Percentiles rank a stretch among this genome's conserved stretches.
phyloP scores from a whole-genome alignment of 2,113 vertebrate genomes.

The Eclectus roratus region DNA sequence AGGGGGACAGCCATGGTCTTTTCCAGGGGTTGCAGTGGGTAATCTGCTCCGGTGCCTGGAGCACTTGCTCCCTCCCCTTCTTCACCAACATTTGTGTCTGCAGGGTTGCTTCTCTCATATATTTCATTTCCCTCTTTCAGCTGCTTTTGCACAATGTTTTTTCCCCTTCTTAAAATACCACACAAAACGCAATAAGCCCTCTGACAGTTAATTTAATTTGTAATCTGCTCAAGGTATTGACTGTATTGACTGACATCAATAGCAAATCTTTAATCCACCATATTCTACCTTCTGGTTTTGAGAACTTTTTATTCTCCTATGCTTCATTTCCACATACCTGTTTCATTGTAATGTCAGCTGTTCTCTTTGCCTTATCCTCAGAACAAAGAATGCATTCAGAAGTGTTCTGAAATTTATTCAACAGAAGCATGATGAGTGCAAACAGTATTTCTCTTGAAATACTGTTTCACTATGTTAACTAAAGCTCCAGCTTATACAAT shows the following conservation, averaged over 20 bases:
- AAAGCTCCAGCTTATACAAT: neutral
- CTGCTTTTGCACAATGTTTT: rapidly evolving
- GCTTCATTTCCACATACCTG: neutral
- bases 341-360: neutral
- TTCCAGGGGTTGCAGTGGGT: neutral
- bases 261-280: neutral
- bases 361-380: neutral
- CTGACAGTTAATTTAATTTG: neutral
- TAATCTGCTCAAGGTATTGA: neutral
- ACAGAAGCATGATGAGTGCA: neutral
- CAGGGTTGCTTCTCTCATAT: neutral
- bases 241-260: neutral
- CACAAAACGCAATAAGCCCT: neutral
- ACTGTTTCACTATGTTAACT: neutral
- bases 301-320: neutral
- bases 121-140: neutral
- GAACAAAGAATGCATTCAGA: neutral
- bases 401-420: neutral
- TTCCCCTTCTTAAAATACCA: neutral
- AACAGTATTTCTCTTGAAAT: neutral
- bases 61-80: rapidly evolving
- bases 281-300: neutral
- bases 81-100: neutral
- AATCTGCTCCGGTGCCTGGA: rapidly evolving
- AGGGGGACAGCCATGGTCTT: neutral